Conservation (phyloP, 1,140 invertebrate genomes). For the Megathymus violae region DNA sequence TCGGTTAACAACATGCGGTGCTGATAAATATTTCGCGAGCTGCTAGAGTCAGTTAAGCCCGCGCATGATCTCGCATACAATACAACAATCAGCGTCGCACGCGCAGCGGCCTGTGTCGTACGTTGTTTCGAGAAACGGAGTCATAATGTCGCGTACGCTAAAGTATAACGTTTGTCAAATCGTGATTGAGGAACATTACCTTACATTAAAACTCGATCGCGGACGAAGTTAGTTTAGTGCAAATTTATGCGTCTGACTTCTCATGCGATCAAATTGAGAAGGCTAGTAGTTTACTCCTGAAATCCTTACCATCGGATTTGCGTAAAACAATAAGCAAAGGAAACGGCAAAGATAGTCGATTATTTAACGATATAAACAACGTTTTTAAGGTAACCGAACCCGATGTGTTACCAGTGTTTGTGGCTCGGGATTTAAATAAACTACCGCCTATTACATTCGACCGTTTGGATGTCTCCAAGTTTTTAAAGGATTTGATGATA, state of each 20-base stretch:
- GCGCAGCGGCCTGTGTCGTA: constrained; percentile 1
- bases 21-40: too few species aligned
- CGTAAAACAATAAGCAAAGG: constrained; percentile 33
- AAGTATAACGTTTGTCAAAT: constrained; percentile 42
- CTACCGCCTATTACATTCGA: constrained; percentile 38
- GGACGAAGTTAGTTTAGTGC: constrained; percentile 36
- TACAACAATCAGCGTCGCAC: background rate
- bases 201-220: constrained; percentile 39
- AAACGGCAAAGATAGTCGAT: constrained; percentile 36
- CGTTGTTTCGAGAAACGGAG: background rate
- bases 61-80: too few species aligned
- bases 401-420: constrained; percentile 37
- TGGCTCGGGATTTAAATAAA: constrained; percentile 36
- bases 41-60: too few species aligned
- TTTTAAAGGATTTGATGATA: constrained; percentile 36
- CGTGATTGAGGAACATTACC: constrained; percentile 43
- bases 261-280: constrained; percentile 37
- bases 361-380: constrained; percentile 21
- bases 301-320: constrained; percentile 34
- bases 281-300: constrained; percentile 40
- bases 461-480: constrained; percentile 38
- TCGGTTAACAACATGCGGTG: too few species aligned
- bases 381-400: constrained; percentile 31
- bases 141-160: constrained; percentile 24
- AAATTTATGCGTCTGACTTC: constrained; percentile 42